These are phyloP conservation scores for Petrocephalus schoutedeni DNA, from an alignment of 2,797 vertebrate genomes.

Conservation along the genomic window DNA sequence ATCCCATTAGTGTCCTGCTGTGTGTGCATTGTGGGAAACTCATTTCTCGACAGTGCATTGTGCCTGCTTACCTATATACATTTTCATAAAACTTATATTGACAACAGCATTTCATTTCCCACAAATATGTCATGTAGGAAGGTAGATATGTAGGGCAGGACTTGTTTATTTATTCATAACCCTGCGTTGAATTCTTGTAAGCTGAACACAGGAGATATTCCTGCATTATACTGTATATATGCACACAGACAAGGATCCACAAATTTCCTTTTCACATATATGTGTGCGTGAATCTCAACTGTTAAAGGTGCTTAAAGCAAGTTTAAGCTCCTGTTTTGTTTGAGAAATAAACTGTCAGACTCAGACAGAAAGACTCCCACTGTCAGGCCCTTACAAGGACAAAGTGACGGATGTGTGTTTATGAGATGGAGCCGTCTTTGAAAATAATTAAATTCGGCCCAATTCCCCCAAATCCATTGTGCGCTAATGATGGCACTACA, in stretches of 20 bases:
- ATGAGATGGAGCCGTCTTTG: neutral
- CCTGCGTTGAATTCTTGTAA: neutral
- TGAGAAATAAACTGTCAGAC: neutral
- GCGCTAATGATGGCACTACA: constrained; percentile 23
- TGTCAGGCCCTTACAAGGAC: constrained; percentile 1
- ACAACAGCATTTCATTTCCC: neutral
- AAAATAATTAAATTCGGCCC: constrained; percentile 14
- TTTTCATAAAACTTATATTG: neutral
- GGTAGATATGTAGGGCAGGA: neutral
- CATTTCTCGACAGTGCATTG: neutral
- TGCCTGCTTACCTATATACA: neutral
- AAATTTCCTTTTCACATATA: neutral
- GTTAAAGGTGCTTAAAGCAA: neutral
- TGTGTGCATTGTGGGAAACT: neutral
- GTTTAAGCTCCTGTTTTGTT: neutral
- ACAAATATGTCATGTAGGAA: neutral
- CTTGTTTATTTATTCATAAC: constrained; percentile 12
- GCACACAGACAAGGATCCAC: neutral
- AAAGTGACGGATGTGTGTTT: constrained; percentile 21
- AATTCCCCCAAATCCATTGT: constrained; percentile 26
- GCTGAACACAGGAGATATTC: neutral
- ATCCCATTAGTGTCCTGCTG: neutral
- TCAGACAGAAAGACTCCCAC: neutral
- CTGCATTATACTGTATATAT: neutral
- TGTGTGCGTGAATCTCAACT: neutral